Percentiles rank a stretch among this genome's conserved stretches.
Evolutionary conservation across 2,888 invertebrate species (phyloP).

Genomic region (Pollenia labialis): DNA sequence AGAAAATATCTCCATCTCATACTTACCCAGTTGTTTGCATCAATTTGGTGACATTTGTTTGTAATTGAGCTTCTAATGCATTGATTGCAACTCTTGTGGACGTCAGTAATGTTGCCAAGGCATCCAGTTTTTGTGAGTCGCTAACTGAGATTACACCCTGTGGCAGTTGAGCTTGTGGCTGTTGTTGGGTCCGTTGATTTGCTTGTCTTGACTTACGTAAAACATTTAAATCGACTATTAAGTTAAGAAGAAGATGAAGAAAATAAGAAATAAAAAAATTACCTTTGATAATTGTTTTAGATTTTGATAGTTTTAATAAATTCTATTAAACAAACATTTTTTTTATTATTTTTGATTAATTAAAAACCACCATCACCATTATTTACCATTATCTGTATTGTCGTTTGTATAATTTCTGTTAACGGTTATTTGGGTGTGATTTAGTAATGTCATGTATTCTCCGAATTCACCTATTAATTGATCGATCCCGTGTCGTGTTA

Average conservation of each 20-base stretch:
- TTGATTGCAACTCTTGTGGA: constrained; percentile 77
- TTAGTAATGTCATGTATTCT: constrained; percentile 74
- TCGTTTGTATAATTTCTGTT: constrained; percentile 68
- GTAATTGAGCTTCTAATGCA: constrained; percentile 70
- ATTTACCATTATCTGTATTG: constrained; percentile 72
- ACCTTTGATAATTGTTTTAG: not conserved
- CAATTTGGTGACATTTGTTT: constrained; percentile 75
- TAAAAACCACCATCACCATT: constrained; percentile 65
- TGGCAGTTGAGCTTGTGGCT: constrained; percentile 25
- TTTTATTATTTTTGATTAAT: not conserved
- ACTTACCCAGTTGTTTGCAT: constrained; percentile 78
- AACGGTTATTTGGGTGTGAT: constrained; percentile 70
- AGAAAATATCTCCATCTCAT: not conserved
- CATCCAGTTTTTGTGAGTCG: constrained; percentile 75
- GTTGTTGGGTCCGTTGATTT: constrained; percentile 48
- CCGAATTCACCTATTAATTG: constrained; percentile 82
- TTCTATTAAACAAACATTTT: not conserved
- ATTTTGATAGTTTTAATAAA: too few species aligned
- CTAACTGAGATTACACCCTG: constrained; percentile 42
- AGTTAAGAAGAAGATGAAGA: not conserved
- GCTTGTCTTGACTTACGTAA: constrained; percentile 72
- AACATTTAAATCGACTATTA: constrained; percentile 55
- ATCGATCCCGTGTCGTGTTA: constrained; percentile 82
- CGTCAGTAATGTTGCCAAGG: constrained; percentile 79
- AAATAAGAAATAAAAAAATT: constrained; percentile 4